Evolutionary conservation across 1,140 invertebrate species (phyloP), one percentile per base, ranked within the genome.

Genomic region (Aphis craccivora): DNA sequence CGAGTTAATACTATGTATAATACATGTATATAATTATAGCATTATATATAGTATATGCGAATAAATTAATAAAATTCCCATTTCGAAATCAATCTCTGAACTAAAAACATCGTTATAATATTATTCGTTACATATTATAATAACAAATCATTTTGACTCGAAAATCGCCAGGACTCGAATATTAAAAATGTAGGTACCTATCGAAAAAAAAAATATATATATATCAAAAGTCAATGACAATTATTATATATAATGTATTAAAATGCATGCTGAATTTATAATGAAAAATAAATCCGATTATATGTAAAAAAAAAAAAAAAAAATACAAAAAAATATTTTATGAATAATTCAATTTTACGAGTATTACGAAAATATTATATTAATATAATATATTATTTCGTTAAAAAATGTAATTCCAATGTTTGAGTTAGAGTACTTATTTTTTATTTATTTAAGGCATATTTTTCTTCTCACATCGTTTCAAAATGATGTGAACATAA

Each of bases 241-340:
- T 76, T 67, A 67, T 35, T 67, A 67, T 35, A 76, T 76, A 76
- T 18, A n/a, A n/a, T 76, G n/a, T n/a, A 35, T 35, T 76, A 35
- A 76, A 76, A 76, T 76, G 30, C 18, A 30, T 76, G n/a, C 30
- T 40, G 83, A 84, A 84, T 40, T 40, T 84, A 23, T 43, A 43
- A 84, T 84, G 40, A 43, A 84, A 84, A 43, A 84, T 40, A 84
- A 84, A 84, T 84, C 83, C 37, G 40, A 84, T 84, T 84, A 84
- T 40, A 37, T 14, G 0, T 37, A 25, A 22, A 84, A 40, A 23
- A 40, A 40, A 35, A 20, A 37, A 35, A 83, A 20, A 22, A 25
- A 84, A 43, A 25, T 22, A 11, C 11, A 11, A 84, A 84, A 84
- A 37, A 40, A 84, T 20, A 40, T 40, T 37, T 43, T 84, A 84